Evolutionary conservation across 2,888 invertebrate genomes (phyloP).

Genomic region (Rhingia rostrata): DNA sequence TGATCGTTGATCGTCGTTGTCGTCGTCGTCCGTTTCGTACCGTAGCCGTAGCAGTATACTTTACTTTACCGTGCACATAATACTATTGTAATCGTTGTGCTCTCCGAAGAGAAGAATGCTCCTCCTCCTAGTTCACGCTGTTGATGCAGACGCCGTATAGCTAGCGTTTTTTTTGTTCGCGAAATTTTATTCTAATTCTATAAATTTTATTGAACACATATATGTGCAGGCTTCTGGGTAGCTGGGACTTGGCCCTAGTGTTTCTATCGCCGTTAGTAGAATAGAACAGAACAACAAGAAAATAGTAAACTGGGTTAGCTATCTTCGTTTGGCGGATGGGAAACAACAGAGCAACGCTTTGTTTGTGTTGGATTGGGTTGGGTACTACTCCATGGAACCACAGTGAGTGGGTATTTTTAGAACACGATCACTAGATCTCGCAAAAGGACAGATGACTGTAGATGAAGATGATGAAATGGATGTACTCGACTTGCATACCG

Average conservation of each 20-base stretch:
- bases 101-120: constrained; percentile 50
- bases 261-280: constrained; percentile 54
- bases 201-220: constrained; percentile 20
- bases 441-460: constrained; percentile 39
- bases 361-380: constrained; percentile 35
- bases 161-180: constrained; percentile 12
- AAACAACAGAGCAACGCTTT: constrained; percentile 31
- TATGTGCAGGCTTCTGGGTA: neutral
- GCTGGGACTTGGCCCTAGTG: constrained; percentile 45
- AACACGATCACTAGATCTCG: constrained; percentile 38
- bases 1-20: constrained; percentile 36
- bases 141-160: neutral
- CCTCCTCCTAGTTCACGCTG: neutral
- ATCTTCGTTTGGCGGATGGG: neutral
- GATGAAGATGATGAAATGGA: constrained; percentile 43
- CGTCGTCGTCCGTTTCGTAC: constrained; percentile 39
- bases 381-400: neutral
- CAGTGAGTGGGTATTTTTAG: constrained; percentile 57
- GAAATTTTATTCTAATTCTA: constrained; percentile 16
- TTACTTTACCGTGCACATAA: constrained; percentile 67
- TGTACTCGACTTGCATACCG: constrained; percentile 12
- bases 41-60: constrained; percentile 53
- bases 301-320: constrained; percentile 66
- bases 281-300: constrained; percentile 2
- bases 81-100: constrained; percentile 63